Percentiles rank a stretch among this genome's conserved stretches.
Evolutionary conservation across 2,888 invertebrate species (phyloP).

Genomic region (Epinotia brunnichana): DNA sequence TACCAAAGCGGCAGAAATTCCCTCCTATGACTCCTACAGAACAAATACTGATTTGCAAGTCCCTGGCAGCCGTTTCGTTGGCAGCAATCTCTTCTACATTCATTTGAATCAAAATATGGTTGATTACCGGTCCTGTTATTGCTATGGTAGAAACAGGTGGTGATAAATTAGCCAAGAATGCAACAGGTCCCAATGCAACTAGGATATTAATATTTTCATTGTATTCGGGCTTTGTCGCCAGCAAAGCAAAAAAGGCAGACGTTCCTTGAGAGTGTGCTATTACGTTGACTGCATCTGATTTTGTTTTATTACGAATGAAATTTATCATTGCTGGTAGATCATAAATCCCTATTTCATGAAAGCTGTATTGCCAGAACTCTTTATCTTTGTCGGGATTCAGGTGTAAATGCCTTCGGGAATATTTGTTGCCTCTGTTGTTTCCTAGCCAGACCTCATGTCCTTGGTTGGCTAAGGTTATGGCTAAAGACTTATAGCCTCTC

Average conservation of each 20-base stretch:
- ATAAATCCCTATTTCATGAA: slow-evolving; percentile 87
- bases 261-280: slow-evolving; percentile 88
- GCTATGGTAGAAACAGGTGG: slow-evolving; percentile 55
- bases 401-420: slow-evolving; percentile 78
- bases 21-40: slow-evolving; percentile 43
- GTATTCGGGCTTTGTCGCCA: slow-evolving; percentile 79
- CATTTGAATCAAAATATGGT: slow-evolving; percentile 67
- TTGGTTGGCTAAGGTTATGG: slow-evolving; percentile 64
- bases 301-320: slow-evolving; percentile 64
- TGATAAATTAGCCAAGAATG: slow-evolving; percentile 69
- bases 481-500: slow-evolving; percentile 54
- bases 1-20: slow-evolving; percentile 51
- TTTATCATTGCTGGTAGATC: slow-evolving; percentile 86
- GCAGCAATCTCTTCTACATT: slow-evolving; percentile 52
- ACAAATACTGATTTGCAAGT: slow-evolving; percentile 24
- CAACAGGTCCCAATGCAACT: slow-evolving; percentile 82
- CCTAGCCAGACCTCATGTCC: slow-evolving; percentile 77
- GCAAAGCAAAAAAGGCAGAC: slow-evolving; percentile 76
- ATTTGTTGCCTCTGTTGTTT: slow-evolving; percentile 83
- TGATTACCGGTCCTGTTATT: slow-evolving; percentile 56
- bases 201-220: slow-evolving; percentile 80
- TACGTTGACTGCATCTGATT: slow-evolving; percentile 23
- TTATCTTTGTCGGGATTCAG: slow-evolving; percentile 61
- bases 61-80: slow-evolving; percentile 44
- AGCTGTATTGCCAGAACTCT: slow-evolving; percentile 82